phyloP scores from a whole-genome alignment of 2,113 vertebrate genomes.

The human region DNA sequence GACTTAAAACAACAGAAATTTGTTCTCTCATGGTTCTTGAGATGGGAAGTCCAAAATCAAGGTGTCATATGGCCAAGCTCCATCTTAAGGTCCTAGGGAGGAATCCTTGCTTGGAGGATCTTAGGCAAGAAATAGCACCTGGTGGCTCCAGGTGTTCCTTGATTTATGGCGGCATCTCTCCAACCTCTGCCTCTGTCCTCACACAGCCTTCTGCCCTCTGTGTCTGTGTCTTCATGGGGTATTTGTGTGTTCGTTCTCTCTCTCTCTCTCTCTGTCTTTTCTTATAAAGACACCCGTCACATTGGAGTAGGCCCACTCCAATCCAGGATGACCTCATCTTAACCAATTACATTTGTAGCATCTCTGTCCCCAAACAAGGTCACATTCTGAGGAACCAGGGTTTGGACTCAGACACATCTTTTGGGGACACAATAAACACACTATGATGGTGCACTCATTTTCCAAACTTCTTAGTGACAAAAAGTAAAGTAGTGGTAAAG shows the following conservation, averaged over 20 bases:
- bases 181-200: neutral
- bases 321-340: too few species aligned
- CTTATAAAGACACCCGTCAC: too few species aligned
- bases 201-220: too few species aligned
- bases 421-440: neutral
- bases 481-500: neutral
- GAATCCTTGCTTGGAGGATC: neutral
- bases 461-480: neutral
- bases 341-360: too few species aligned
- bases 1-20: neutral
- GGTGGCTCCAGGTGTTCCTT: neutral
- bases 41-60: too few species aligned
- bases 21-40: neutral
- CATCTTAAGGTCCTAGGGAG: neutral
- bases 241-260: too few species aligned
- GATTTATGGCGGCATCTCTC: neutral
- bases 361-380: neutral
- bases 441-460: neutral
- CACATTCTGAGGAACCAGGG: neutral
- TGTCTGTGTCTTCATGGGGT: neutral
- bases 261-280: neutral
- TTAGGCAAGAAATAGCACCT: neutral
- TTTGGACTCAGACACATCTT: too few species aligned
- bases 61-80: too few species aligned
- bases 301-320: too few species aligned